A percentile compares a stretch with the other conserved stretches of the same genome.
Conservation (phyloP, 2,113 vertebrate genomes). For the Cardinalis cardinalis region DNA sequence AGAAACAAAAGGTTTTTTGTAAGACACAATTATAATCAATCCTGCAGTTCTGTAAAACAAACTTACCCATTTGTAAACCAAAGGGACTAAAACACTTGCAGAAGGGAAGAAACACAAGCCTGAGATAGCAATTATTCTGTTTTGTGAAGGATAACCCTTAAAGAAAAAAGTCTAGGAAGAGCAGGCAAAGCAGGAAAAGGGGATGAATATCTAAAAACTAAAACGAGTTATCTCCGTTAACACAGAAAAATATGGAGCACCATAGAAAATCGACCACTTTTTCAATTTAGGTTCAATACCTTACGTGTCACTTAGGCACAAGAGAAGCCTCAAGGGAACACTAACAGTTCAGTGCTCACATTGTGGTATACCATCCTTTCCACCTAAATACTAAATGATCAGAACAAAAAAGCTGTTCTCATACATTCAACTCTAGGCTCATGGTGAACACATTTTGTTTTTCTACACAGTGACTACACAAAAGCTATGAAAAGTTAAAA, state of each 20-base stretch:
- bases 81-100: neutral
- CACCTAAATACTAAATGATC: neutral
- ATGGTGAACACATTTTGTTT: neutral
- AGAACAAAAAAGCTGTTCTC: neutral
- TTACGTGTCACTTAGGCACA: neutral
- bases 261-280: neutral
- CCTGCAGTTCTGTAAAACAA: neutral
- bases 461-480: neutral
- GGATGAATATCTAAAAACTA: neutral
- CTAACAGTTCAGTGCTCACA: neutral
- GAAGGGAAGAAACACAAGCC: neutral
- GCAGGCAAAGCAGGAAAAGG: neutral
- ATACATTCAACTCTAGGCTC: neutral
- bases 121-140: neutral
- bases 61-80: neutral
- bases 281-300: neutral
- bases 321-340: neutral
- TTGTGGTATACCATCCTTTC: neutral
- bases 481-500: neutral
- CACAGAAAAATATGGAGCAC: neutral
- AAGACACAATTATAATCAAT: neutral
- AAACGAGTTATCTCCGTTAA: neutral
- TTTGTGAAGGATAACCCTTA: neutral
- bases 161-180: neutral
- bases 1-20: neutral